Percentiles rank a stretch among this genome's conserved stretches.
Conservation (phyloP, 2,888 invertebrate species). For the Apamea anceps region DNA sequence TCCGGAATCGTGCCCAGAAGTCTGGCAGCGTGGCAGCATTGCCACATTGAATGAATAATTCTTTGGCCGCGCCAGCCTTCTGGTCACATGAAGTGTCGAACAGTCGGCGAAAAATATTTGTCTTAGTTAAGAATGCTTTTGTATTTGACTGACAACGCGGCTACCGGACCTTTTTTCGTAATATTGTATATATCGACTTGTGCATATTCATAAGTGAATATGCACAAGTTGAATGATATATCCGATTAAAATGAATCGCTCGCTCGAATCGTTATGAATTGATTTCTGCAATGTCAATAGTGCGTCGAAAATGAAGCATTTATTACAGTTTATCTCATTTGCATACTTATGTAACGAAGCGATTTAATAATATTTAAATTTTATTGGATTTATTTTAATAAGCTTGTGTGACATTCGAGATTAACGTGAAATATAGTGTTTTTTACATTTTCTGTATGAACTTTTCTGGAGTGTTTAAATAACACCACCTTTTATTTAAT, state of each 20-base stretch:
- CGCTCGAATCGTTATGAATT: constrained; percentile 49
- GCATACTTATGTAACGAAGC: constrained; percentile 47
- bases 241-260: constrained; percentile 48
- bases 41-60: too few relatives aligned
- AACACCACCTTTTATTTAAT: background rate
- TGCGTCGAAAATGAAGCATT: constrained; percentile 43
- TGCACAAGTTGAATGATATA: background rate
- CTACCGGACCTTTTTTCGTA: background rate
- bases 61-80: too few relatives aligned
- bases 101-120: background rate
- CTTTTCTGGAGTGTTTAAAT: background rate
- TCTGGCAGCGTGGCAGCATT: too few relatives aligned
- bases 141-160: background rate
- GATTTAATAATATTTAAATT: constrained; percentile 57
- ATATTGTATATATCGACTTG: background rate
- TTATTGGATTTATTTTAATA: constrained; percentile 56
- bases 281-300: constrained; percentile 48
- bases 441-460: constrained; percentile 14
- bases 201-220: constrained; percentile 31
- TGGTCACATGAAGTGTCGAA: too few relatives aligned
- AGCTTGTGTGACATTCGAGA: constrained; percentile 21
- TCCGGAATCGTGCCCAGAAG: too few relatives aligned
- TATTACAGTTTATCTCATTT: constrained; percentile 54
- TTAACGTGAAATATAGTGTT: constrained; percentile 36
- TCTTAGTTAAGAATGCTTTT: background rate